A percentile compares a stretch with the other conserved stretches of the same genome.
These are phyloP conservation scores for Pinctada fucata DNA, from an alignment of 2,888 invertebrate species.

Conservation along the genomic window DNA sequence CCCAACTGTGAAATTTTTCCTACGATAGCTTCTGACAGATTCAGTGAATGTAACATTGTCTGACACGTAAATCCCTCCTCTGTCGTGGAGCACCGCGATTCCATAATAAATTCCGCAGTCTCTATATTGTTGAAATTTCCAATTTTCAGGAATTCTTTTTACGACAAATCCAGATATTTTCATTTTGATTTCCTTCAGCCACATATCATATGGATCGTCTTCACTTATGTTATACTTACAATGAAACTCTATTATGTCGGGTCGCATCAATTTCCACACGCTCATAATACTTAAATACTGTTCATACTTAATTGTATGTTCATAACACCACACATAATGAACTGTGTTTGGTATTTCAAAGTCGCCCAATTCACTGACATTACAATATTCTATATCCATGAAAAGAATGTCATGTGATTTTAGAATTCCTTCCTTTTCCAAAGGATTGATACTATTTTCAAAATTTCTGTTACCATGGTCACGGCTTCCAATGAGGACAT, in stretches of 20 bases:
- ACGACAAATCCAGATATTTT: conserved; percentile 58
- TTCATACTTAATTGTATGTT: conserved; percentile 64
- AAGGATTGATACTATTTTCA: no score
- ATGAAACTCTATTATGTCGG: conserved; percentile 67
- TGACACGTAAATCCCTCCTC: conserved; percentile 68
- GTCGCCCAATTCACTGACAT: conserved; percentile 38
- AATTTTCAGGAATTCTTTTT: conserved; percentile 48
- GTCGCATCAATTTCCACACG: conserved; percentile 63
- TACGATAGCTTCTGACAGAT: conserved; percentile 32
- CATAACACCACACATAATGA: conserved; percentile 69
- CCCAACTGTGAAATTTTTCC: conserved; percentile 39
- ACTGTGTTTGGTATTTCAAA: conserved; percentile 54
- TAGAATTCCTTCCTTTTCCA: no score
- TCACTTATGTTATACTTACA: conserved; percentile 42
- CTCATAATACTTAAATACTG: conserved; percentile 70
- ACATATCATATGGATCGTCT: conserved; percentile 61
- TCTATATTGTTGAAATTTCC: conserved; percentile 48
- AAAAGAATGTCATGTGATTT: no score
- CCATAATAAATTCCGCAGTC: conserved; percentile 51
- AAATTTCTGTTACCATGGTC: no score
- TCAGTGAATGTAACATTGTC: conserved; percentile 55
- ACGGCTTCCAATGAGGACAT: no score
- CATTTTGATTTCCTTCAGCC: conserved; percentile 62
- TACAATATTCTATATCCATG: background rate
- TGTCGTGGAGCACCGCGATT: conserved; percentile 56